A percentile compares a stretch with the other conserved stretches of the same genome.
phyloP scores from a whole-genome alignment of 2,113 vertebrate species.

The Callionymus lyra region DNA sequence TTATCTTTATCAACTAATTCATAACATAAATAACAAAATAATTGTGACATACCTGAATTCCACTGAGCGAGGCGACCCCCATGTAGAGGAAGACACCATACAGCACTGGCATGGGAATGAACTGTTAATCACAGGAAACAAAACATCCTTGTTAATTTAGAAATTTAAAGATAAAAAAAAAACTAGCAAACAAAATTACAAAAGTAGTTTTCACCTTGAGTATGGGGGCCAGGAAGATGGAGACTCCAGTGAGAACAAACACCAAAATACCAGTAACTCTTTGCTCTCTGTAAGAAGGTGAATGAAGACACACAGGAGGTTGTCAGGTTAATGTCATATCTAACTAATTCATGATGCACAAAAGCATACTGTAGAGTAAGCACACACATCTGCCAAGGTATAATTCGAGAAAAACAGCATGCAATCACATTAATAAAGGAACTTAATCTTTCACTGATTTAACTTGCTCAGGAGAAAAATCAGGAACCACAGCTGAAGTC shows the following conservation, averaged over 20 bases:
- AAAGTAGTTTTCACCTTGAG: conserved; percentile 72
- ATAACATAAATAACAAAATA: too few species aligned
- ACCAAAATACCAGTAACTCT: conserved; percentile 85
- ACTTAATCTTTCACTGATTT: too few species aligned
- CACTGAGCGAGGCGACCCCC: conserved; percentile 88
- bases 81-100: conserved; percentile 94
- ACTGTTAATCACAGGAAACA: conserved; percentile 56
- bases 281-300: conserved; percentile 73
- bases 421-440: too few species aligned
- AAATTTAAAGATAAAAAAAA: background rate
- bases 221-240: conserved; percentile 89
- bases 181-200: background rate
- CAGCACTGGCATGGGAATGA: conserved; percentile 88
- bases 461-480: too few species aligned
- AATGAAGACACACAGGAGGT: conserved; percentile 6
- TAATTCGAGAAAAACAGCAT: too few species aligned
- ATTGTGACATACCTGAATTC: conserved; percentile 78
- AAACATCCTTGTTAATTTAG: background rate
- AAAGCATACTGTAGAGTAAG: too few species aligned
- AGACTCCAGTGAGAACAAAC: conserved; percentile 87
- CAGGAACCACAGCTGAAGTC: too few species aligned
- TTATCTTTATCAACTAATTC: too few species aligned
- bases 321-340: conserved; percentile 1
- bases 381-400: too few species aligned
- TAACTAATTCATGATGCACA: too few species aligned